Evolutionary conservation across 1,140 invertebrate genomes (phyloP).

Genomic region (Parapsyche elsis): DNA sequence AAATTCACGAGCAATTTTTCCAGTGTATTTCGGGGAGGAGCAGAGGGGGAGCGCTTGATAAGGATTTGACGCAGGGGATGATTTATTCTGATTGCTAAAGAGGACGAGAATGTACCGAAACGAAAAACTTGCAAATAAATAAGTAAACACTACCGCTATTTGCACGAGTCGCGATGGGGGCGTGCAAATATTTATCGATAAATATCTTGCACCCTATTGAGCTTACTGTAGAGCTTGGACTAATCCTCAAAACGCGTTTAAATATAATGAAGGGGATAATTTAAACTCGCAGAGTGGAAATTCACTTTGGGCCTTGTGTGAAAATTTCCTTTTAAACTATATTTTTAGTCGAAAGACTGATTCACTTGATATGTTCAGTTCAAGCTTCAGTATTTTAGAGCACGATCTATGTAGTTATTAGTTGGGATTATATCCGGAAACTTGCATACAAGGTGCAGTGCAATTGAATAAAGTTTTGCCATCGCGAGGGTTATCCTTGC

Average conservation of each 20-base stretch:
- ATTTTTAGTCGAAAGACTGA: too few species aligned
- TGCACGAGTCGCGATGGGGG: background rate
- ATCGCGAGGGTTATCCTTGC: background rate
- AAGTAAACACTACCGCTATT: conserved; percentile 21
- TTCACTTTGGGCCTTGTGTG: too few species aligned
- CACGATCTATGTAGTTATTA: too few species aligned
- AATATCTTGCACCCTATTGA: background rate
- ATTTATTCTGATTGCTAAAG: conserved; percentile 40
- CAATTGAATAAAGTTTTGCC: background rate
- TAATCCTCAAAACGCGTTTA: too few species aligned
- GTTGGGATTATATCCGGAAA: too few species aligned
- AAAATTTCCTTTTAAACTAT: too few species aligned
- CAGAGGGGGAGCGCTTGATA: background rate
- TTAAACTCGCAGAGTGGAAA: too few species aligned
- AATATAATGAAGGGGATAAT: too few species aligned
- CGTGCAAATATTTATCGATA: background rate
- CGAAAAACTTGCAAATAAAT: conserved; percentile 21
- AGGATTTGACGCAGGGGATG: conserved; percentile 11
- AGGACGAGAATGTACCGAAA: conserved; percentile 3
- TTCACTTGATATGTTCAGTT: too few species aligned
- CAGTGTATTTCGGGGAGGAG: background rate
- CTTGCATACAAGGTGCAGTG: background rate
- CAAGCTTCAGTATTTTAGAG: too few species aligned
- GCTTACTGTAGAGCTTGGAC: too few species aligned
- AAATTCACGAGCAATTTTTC: conserved; percentile 3